Percentiles rank a stretch among this genome's conserved stretches.
Conservation (phyloP, 2,888 invertebrate species). For the Theretra japonica region DNA sequence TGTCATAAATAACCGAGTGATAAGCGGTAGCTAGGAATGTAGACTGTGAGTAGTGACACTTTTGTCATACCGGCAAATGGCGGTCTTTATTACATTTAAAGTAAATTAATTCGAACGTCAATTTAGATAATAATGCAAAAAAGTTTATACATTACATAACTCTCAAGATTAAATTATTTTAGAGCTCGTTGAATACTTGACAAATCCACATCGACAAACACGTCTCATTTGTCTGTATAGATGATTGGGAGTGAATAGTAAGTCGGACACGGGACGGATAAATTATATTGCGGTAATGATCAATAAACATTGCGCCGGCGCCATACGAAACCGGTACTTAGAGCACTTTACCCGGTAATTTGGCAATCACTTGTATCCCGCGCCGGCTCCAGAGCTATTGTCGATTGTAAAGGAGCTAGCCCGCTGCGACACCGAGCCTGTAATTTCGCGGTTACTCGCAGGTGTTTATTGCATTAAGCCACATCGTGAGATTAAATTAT, state of each 20-base stretch:
- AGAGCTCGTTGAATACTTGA: background rate
- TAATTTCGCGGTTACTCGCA: constrained; percentile 79
- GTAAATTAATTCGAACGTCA: too few species aligned
- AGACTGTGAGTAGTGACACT: too few species aligned
- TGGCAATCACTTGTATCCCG: constrained; percentile 66
- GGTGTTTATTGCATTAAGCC: constrained; percentile 69
- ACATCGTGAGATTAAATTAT: constrained; percentile 55
- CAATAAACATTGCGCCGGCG: constrained; percentile 53
- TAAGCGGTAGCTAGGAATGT: too few species aligned
- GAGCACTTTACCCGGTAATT: constrained; percentile 80
- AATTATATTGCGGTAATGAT: constrained; percentile 51
- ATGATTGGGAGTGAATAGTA: background rate
- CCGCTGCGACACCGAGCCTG: constrained; percentile 69
- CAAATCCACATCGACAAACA: background rate
- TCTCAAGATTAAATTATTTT: too few species aligned
- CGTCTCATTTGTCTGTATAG: background rate
- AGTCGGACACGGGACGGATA: background rate
- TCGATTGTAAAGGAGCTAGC: constrained; percentile 54
- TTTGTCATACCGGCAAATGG: too few species aligned
- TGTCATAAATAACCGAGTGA: too few species aligned
- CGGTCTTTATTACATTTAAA: too few species aligned
- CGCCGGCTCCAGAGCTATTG: constrained; percentile 61
- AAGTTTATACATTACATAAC: too few species aligned
- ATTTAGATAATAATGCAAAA: too few species aligned
- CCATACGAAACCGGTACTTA: constrained; percentile 65